Conservation (phyloP, 2,113 vertebrate species). For the Peromyscus californicus region DNA sequence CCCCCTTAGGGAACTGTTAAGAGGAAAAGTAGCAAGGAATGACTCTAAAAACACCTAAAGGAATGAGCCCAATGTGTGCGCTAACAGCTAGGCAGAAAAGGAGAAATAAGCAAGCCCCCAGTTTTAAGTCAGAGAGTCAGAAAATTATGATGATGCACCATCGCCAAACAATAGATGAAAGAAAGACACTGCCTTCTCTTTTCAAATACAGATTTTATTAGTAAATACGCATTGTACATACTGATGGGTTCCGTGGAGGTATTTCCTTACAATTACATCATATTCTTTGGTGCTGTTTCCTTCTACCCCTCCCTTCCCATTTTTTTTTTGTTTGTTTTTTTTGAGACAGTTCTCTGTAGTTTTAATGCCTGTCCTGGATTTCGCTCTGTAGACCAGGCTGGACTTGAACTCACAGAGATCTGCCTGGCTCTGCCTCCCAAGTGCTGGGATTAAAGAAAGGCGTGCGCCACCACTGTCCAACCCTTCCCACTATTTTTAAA, state of each 20-base stretch:
- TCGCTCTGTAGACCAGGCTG: too few species aligned
- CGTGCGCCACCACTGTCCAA: too few species aligned
- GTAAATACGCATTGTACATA: not conserved
- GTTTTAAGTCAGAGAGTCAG: not conserved
- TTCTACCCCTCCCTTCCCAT: not conserved
- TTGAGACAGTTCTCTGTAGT: too few species aligned
- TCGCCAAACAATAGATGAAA: not conserved
- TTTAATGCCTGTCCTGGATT: too few species aligned
- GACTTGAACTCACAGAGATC: too few species aligned
- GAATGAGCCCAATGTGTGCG: not conserved
- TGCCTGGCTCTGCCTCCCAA: too few species aligned
- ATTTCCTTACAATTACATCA: not conserved
- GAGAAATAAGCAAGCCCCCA: not conserved
- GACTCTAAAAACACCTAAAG: not conserved
- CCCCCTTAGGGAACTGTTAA: not conserved
- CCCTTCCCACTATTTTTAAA: not conserved
- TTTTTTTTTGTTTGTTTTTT: not conserved
- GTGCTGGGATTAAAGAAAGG: too few species aligned
- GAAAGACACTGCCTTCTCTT: not conserved
- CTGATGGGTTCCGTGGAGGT: not conserved
- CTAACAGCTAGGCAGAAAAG: conserved; percentile 1
- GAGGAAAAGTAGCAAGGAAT: not conserved
- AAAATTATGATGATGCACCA: not conserved
- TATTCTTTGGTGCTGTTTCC: not conserved
- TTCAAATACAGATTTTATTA: not conserved